A percentile compares a stretch with the other conserved stretches of the same genome.
phyloP scores from a whole-genome alignment of 2,888 invertebrate species.

The Ferdinandea cuprea region DNA sequence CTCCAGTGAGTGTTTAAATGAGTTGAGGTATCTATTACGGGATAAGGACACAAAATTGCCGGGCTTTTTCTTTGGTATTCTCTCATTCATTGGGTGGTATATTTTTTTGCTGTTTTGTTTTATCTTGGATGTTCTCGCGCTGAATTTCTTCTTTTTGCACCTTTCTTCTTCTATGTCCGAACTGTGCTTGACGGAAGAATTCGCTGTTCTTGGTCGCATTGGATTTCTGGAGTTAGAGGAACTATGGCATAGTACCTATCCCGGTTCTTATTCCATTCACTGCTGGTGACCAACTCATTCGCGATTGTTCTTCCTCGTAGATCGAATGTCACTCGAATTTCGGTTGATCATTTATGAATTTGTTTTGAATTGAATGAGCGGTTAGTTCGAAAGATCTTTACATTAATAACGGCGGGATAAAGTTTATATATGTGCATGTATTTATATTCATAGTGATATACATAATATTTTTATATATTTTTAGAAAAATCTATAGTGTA shows the following conservation, averaged over 20 bases:
- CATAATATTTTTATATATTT: too few relatives aligned
- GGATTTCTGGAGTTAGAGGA: constrained; percentile 41
- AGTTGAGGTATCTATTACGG: constrained; percentile 66
- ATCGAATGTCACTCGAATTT: constrained; percentile 33
- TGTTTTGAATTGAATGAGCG: neutral
- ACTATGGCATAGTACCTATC: constrained; percentile 32
- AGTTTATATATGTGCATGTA: neutral
- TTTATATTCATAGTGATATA: neutral
- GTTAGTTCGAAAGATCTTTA: neutral
- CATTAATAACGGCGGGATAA: constrained; percentile 28
- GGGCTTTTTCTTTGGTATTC: constrained; percentile 50
- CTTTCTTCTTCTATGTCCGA: constrained; percentile 34
- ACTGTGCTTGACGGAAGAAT: constrained; percentile 21
- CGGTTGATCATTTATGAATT: constrained; percentile 1
- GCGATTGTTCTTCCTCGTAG: constrained; percentile 42
- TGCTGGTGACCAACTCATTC: constrained; percentile 55
- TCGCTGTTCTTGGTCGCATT: constrained; percentile 48
- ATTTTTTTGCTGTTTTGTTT: constrained; percentile 25
- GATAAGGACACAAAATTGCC: constrained; percentile 60
- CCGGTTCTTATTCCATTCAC: constrained; percentile 59
- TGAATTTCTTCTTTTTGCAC: constrained; percentile 24
- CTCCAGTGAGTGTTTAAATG: constrained; percentile 19
- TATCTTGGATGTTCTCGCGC: constrained; percentile 39
- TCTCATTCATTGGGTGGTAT: constrained; percentile 47
- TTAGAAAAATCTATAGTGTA: too few relatives aligned